Base-by-base conservation (phyloP, 2,888 invertebrate genomes). In the Phorcus lineatus region DNA sequence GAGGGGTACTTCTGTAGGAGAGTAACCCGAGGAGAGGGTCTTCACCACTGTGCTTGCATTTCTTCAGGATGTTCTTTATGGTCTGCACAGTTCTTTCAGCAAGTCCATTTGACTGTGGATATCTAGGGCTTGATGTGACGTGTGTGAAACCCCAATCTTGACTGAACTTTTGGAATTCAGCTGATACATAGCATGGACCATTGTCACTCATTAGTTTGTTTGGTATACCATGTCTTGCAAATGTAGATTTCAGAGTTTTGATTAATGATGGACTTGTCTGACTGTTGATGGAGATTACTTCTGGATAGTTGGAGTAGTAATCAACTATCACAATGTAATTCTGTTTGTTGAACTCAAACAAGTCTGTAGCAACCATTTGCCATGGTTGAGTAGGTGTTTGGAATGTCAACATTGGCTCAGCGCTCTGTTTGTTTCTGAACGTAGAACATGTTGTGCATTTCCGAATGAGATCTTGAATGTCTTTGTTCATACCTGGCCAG, bases 41-140 rank as follows among this genome's bases (percentile, higher is more conserved):
- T 70, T 79, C 76, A 22, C 36, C 55, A 36, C 24, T 67, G 24
- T 76, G 31, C 17, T 22, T 4, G 66, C 74, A 47, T 70, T 80
- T 84, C 36, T 82, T 83, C 31, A 82, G 28, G 4, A 84, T 70
- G 24, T 24, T 75, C 53, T 83, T 84, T 0, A 82, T 79, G 2
- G 80, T 80, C 57, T 83, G 70, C 6, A 83, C 82, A 17, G 80
- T 47, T 36, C 74, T 78, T 57, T 84, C 84, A 0, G 75, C 82
- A 36, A 78, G 66, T 1, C 82, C 81, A 75, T 84, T 84, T 2
- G 79, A 76, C 57, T 84, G 80, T 16, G 79, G 52, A 54, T 79
- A 80, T 62, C 54, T 54, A n/a, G 82, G 82, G 19, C 76, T 78
- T 22, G 62, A 77, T n/a, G 80, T 82, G 16, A 55, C 24, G 24